These are phyloP conservation scores for Ginglymostoma cirratum DNA, from an alignment of 2,113 vertebrate species.

Conservation along the genomic window DNA sequence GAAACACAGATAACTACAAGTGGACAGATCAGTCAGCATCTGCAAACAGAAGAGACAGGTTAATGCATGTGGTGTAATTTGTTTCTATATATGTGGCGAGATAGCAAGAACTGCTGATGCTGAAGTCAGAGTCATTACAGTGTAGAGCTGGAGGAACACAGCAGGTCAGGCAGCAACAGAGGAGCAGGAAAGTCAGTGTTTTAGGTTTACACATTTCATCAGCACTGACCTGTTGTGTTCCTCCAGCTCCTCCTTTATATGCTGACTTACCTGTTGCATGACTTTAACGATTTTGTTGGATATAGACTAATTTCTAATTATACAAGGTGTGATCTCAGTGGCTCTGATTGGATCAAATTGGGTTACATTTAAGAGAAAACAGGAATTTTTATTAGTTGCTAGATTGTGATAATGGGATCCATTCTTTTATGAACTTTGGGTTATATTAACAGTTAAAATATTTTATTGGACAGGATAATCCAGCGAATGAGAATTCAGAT, in stretches of 20 bases:
- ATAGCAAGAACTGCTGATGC: too few species aligned
- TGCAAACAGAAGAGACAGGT: not conserved
- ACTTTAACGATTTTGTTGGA: not conserved
- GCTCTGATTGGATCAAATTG: not conserved
- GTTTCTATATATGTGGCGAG: not conserved
- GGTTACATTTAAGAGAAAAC: not conserved
- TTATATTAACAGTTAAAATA: not conserved
- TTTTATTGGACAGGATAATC: not conserved
- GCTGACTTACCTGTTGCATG: not conserved
- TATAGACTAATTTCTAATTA: not conserved
- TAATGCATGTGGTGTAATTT: not conserved
- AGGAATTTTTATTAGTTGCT: not conserved
- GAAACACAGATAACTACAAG: not conserved
- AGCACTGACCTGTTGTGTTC: too few species aligned
- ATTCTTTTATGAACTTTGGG: not conserved
- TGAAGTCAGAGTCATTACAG: too few species aligned
- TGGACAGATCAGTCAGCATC: not conserved
- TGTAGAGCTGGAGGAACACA: too few species aligned
- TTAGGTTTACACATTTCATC: too few species aligned
- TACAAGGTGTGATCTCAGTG: not conserved
- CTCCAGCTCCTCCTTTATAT: not conserved
- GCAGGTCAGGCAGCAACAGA: too few species aligned
- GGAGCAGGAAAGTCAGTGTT: too few species aligned
- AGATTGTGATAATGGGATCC: not conserved
- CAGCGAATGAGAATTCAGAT: not conserved